phyloP scores from a whole-genome alignment of 2,797 vertebrate species.

The Phyllotis vaccarum region DNA sequence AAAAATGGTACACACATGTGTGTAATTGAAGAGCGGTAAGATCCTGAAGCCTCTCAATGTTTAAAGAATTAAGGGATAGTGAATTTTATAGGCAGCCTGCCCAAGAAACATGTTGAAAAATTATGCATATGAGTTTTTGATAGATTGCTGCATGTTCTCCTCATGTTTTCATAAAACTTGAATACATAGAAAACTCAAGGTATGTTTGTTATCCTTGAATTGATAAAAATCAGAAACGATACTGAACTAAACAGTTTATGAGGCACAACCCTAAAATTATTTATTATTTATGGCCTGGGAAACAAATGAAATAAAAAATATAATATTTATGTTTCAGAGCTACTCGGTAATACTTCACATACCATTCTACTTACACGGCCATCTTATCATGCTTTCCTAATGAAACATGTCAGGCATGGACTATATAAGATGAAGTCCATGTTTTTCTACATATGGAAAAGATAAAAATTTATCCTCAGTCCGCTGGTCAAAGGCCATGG shows the following conservation, averaged over 20 bases:
- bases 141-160: neutral
- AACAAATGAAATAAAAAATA: neutral
- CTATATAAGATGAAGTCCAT: neutral
- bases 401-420: neutral
- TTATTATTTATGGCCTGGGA: neutral
- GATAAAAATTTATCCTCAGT: neutral
- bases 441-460: neutral
- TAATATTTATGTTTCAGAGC: neutral
- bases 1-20: neutral
- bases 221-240: constrained; percentile 8
- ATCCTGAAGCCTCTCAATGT: neutral
- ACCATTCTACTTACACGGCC: neutral
- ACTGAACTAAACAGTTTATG: neutral
- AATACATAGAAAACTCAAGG: neutral
- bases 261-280: neutral
- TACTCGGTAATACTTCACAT: neutral
- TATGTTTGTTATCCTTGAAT: neutral
- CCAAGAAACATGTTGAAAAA: neutral
- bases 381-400: neutral
- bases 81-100: neutral
- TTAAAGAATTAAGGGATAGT: neutral
- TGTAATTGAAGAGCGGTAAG: neutral
- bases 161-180: neutral
- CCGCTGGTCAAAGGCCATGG: neutral
- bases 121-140: neutral